phyloP scores from a whole-genome alignment of 2,797 vertebrate species.

The Oceanodroma leucorhoa region DNA sequence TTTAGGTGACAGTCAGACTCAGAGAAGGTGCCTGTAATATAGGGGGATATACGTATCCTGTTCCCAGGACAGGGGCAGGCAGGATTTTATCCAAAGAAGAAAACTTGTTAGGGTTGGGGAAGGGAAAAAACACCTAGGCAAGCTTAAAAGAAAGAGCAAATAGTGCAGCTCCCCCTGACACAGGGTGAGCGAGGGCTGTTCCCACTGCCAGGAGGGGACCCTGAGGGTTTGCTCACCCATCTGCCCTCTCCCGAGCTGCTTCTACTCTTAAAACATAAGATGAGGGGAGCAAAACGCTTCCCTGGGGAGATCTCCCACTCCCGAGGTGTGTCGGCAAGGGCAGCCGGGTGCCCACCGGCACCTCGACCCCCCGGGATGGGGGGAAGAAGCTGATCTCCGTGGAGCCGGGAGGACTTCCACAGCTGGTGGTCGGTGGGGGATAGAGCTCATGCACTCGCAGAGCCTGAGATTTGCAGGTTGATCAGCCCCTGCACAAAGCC shows the following conservation, averaged over 20 bases:
- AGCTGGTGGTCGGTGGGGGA: not conserved
- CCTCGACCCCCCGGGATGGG: not conserved
- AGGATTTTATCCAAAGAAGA: not conserved
- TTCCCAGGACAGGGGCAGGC: not conserved
- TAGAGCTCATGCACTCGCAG: not conserved
- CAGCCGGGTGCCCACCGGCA: not conserved
- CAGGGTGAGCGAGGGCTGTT: not conserved
- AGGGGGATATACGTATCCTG: accelerated
- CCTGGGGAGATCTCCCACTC: not conserved
- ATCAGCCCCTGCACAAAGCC: not conserved
- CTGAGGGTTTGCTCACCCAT: not conserved
- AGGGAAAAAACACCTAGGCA: not conserved
- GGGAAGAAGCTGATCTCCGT: not conserved
- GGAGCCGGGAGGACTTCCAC: not conserved
- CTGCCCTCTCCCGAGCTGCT: not conserved
- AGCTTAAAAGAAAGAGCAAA: not conserved
- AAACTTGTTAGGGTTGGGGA: not conserved
- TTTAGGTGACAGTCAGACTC: too few species aligned
- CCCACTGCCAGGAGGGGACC: not conserved
- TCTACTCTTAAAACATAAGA: not conserved
- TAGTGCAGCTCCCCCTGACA: not conserved
- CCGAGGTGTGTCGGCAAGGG: not conserved
- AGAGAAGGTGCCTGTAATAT: not conserved
- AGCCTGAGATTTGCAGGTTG: not conserved
- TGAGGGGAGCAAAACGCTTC: not conserved